Base-by-base conservation (phyloP, 2,797 vertebrate species). In the Margarornis squamiger region DNA sequence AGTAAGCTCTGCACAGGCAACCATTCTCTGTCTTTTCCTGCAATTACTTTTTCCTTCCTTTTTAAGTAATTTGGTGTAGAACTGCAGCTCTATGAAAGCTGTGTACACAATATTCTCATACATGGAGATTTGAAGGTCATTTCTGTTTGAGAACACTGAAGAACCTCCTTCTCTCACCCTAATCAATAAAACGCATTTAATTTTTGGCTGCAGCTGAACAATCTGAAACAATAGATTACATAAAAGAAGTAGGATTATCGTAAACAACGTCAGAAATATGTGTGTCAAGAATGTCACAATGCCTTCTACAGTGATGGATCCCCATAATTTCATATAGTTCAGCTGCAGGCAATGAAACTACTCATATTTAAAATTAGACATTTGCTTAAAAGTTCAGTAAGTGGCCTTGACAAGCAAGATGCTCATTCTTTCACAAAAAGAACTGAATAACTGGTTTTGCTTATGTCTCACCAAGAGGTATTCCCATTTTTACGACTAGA, bases 181-280 rank as follows among this genome's bases (percentile, higher is more conserved):
- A 72, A 83, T 73, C 75, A 91, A 91, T 82, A 90, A 67, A 78
- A 94, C 77, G 5, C 17, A 80, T 78, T 91, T 66, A 68, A 79
- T 26, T 80, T 38, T 36, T 72, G 89, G 65, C 73, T 77, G 46
- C 41, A 68, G 30, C 72, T 81, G 21, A 73, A 74, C 21, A 88
- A 46, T 65, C 43, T 65, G 38, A 81, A 89, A 90, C 54, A 90
- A 43, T 8, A 63, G 74, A 79, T 74, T 62, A 81, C 11, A 15
- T 54, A 58, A 83, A 90, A 87, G 29, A 80, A 74, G 41, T 39
- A 67, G 17, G 5, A 10, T 48, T 65, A 59, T 2, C 2, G 0
- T 15, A 58, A 91, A 59, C 49, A 51, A 45, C 7, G 15, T 51
- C 45, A 92, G 51, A 95, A 94, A 90, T 46, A 6, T 24, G 24